Evolutionary conservation across 2,888 invertebrate genomes (phyloP), one percentile per base, ranked within the genome.

Genomic region (Aleiodes alternator): DNA sequence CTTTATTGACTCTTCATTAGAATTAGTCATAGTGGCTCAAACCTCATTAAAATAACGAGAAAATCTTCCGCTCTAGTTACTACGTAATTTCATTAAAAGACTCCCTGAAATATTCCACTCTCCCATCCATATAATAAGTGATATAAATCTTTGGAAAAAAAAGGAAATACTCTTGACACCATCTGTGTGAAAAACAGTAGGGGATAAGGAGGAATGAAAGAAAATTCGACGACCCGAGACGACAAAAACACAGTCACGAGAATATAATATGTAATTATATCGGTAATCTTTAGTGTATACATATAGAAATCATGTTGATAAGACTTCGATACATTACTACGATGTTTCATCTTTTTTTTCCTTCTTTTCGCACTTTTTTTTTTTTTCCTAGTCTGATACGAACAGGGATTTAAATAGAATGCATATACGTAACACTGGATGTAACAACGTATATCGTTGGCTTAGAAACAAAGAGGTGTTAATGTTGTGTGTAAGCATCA

Each of bases 41-140:
- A 43, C 11, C 8, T 43, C 8, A 43, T 43, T 43, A 9, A 38
- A 59, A 34, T 16, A 64, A 16, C 23, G 34, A 43, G 16, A 43
- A 48, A 64, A 64, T 64, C 48, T 64, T 64, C 64, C 64, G 34
- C 23, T 64, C 43, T 48, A 43, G 7, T 43, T 61, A 4, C 11
- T 38, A 9, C 14, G 43, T 48, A 11, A 8, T 43, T 64, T 64
- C 16, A 61, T 23, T 2, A 23, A 23, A 61, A 43, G 29, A 16
- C 16, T 14, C 14, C 43, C 4, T 64, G 43, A 64, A 64, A 64
- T 64, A 64, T 64, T 64, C 64, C 64, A 64, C 48, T 48, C 16
- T 11, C 1, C 7, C 11, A 43, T 43, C 11, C 11, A 38, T 38
- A 38, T 9, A 11, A 38, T 9, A 11, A 43, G 38, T 43, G 43